Base-by-base conservation (phyloP, 92 coral and sea anemone genomes). In the Epizoanthus rinbou region DNA sequence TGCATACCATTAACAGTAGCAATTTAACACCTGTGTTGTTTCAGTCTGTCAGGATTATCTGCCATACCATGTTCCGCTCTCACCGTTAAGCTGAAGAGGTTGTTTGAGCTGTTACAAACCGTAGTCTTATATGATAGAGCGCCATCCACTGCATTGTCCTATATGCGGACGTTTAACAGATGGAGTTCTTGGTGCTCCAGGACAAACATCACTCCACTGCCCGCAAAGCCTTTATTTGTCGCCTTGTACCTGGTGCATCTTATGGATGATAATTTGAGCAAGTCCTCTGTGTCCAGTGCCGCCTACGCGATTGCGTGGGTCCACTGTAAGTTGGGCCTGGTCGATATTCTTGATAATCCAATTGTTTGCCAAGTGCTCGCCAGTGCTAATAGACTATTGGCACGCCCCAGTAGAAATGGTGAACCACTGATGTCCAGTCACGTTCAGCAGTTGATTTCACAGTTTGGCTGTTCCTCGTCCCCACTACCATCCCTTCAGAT, bases 301-400 rank as follows among this genome's bases (percentile, higher is more conserved):
- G 65, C 67, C 24, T 88, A 88, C 79, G 88, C 85, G 57, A 78
- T 84, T 58, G 80, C 80, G 22, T 88, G 88, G 91, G 70, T 53
- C 57, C 91, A 88, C 56, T 22, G 82, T 64, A 88, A 78, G 85
- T 80, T 50, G 70, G 73, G 74, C 73, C 57, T 75, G 70, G 79
- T 66, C 56, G 64, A 28, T 71, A 81, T 50, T 33, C 64, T 54
- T 47, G 23, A 31, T 85, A 19, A 79, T 62, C 82, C 88, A 68
- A 59, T 84, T 33, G 88, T 88, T 22, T 16, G 62, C 58, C 91
- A 88, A 60, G 72, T 84, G 63, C 19, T 70, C 59, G 91, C 87
- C 50, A 85, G 85, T 24, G 33, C 76, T 58, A 87, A 87, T 52
- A 64, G 87, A 15, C 79, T 87, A 57, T 50, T 87, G 87, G 87